A percentile compares a stretch with the other conserved stretches of the same genome.
These are phyloP conservation scores for Leptodactylus fuscus DNA, from an alignment of 2,113 vertebrate genomes.

Conservation along the genomic window DNA sequence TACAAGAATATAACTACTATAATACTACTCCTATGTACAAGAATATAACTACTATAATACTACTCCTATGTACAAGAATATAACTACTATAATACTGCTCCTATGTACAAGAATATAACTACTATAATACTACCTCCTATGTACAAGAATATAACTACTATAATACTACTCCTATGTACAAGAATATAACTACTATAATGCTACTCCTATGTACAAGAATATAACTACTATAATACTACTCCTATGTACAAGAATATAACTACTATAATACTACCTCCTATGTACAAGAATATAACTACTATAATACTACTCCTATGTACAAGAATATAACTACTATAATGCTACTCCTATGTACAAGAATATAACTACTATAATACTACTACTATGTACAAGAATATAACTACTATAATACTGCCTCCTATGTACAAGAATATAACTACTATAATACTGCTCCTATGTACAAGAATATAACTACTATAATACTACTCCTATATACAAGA, in stretches of 20 bases:
- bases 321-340: not conserved
- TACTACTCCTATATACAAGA: not conserved
- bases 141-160: not conserved
- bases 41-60: constrained; percentile 12
- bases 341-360: not conserved
- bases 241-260: not conserved
- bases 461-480: constrained; percentile 12
- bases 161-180: not conserved
- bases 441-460: not conserved
- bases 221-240: no score
- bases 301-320: not conserved
- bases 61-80: not conserved
- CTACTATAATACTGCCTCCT: not conserved
- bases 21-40: not conserved
- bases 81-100: not conserved
- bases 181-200: not conserved
- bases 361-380: no score
- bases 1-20: constrained; percentile 4
- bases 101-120: not conserved
- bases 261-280: no score
- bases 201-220: no score
- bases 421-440: not conserved
- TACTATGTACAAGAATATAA: no score
- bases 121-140: constrained; percentile 12
- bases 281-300: no score